Evolutionary conservation across 2,888 invertebrate genomes (phyloP).

Genomic region (Diaperis boleti): DNA sequence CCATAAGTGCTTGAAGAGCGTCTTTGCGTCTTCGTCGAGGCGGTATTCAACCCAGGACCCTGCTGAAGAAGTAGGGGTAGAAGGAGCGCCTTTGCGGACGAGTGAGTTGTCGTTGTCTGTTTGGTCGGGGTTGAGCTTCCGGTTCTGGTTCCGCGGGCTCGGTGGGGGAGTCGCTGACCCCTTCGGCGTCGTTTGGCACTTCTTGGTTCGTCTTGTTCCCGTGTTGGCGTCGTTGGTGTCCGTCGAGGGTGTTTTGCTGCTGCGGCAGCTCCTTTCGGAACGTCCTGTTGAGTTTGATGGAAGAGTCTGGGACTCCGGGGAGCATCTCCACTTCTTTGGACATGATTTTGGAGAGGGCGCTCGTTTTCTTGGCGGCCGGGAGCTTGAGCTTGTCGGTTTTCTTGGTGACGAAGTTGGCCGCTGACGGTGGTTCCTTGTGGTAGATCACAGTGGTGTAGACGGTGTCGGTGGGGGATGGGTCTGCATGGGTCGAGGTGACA

Average conservation of each 20-base stretch:
- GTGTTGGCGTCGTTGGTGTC: constrained; percentile 50
- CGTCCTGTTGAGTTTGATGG: constrained; percentile 61
- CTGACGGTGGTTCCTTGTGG: constrained; percentile 55
- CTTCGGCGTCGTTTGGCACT: constrained; percentile 38
- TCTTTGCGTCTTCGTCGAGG: constrained; percentile 18
- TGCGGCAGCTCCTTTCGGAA: constrained; percentile 63
- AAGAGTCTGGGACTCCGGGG: constrained; percentile 56
- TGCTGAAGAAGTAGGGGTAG: constrained; percentile 70
- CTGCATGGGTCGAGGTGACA: background rate
- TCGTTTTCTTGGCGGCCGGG: constrained; percentile 28
- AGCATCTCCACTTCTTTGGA: constrained; percentile 62
- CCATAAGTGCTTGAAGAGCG: constrained; percentile 39
- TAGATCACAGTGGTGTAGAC: constrained; percentile 54
- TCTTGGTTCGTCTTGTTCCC: constrained; percentile 40
- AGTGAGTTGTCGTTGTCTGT: constrained; percentile 67
- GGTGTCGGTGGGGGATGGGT: constrained; percentile 24
- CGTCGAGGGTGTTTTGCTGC: constrained; percentile 13
- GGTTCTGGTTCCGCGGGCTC: constrained; percentile 57
- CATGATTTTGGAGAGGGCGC: constrained; percentile 45
- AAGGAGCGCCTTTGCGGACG: constrained; percentile 68
- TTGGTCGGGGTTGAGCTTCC: constrained; percentile 63
- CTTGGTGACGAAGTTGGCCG: constrained; percentile 48
- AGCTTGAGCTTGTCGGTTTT: constrained; percentile 49
- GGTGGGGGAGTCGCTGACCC: constrained; percentile 32
- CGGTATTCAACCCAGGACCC: constrained; percentile 67